phyloP scores from a whole-genome alignment of 2,113 vertebrate genomes.

The Oophaga pumilio region DNA sequence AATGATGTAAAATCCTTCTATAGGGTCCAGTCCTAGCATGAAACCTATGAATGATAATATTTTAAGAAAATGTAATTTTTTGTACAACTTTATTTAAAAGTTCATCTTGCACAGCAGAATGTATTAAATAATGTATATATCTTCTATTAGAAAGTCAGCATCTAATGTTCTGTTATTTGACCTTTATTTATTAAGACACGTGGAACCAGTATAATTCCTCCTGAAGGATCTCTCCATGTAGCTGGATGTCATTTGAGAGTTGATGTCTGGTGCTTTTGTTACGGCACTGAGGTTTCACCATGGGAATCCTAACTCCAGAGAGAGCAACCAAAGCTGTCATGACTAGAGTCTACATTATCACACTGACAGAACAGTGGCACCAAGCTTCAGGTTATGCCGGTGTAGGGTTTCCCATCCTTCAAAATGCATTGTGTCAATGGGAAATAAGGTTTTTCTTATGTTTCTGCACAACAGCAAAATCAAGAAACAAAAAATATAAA shows the following conservation, averaged over 20 bases:
- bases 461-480: not conserved
- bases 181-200: conserved; percentile 6
- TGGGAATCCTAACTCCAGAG: conserved; percentile 6
- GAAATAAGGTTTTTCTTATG: not conserved
- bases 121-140: not conserved
- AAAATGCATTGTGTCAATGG: not conserved
- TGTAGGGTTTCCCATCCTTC: not conserved
- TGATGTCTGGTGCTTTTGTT: not conserved
- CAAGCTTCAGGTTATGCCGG: conserved; percentile 4
- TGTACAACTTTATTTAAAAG: too few species aligned
- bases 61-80: too few species aligned
- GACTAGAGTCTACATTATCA: conserved; percentile 6
- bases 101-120: too few species aligned
- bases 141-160: not conserved
- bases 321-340: conserved; percentile 23
- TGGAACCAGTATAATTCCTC: not conserved
- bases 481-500: not conserved
- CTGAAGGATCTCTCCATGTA: not conserved
- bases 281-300: conserved; percentile 2
- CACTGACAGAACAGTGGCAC: conserved; percentile 13
- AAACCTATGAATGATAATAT: too few species aligned
- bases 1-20: too few species aligned
- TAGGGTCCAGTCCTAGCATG: too few species aligned
- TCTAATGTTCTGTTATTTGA: not conserved
- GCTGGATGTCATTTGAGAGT: conserved; percentile 14